Evolutionary conservation across 2,888 invertebrate species (phyloP), one percentile per base, ranked within the genome.

Genomic region (Epiblema foenella): DNA sequence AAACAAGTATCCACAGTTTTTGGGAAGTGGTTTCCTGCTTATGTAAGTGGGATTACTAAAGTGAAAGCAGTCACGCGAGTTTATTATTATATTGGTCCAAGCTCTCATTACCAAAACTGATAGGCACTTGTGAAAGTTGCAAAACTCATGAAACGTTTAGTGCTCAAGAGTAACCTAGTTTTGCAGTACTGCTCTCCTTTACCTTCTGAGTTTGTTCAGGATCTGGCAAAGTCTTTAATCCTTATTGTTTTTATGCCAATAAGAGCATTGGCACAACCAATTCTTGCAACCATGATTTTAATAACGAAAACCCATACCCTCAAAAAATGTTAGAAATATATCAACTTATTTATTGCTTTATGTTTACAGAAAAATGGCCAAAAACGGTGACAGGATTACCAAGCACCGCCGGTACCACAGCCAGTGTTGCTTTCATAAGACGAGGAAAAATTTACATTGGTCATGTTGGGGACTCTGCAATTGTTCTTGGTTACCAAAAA

Each of bases 381-480:
- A 97, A 96, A 90, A 99, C 99, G n/a, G 95, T 97, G 18, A 97
- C 98, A 66, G 99, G 99, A 11, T 94, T 98, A 78, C 97, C 98
- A 5, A 99, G 99, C 85, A 99, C 99, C 0, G 98, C 99, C 0
- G 99, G 99, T 8, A 99, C 99, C 1, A 99, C 99, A 7, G 99
- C 99, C 37, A 99, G 98, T 83, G 96, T 99, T 69, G 98, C 98
- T 5, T 98, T 99, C 85, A 98, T 99, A 80, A 95, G 98, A 72
- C 95, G 97, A 77, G 97, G 98, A 49, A 99, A 99, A 94, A 96
- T 99, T 78, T 99, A 99, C 83, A 97, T 98, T 73, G 99, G 99
- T 2, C 99, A 99, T 93, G 99, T 99, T 1, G 99, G 99, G n/a
- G 99, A 99, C 91, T 99, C 99, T 0, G 98, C 97, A 33, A 98